phyloP scores from a whole-genome alignment of 2,888 invertebrate genomes.

The Theretra japonica region DNA sequence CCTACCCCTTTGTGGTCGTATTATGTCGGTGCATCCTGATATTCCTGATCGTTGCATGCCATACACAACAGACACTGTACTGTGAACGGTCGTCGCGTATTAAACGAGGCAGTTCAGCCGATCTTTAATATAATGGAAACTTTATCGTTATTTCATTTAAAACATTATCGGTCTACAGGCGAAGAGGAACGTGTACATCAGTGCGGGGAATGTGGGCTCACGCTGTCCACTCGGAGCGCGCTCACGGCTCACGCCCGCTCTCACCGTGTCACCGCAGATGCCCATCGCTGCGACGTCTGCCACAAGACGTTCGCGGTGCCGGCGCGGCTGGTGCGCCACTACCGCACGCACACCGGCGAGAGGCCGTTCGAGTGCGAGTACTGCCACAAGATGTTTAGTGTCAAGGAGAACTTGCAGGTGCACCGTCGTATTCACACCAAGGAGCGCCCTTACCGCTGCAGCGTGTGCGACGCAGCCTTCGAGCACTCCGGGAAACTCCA shows the following conservation, averaged over 20 bases:
- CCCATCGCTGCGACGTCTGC: constrained; percentile 95
- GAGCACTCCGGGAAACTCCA: constrained; percentile 96
- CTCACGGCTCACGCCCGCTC: constrained; percentile 89
- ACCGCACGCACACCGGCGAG: constrained; percentile 95
- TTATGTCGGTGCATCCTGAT: constrained; percentile 78
- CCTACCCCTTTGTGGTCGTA: constrained; percentile 62
- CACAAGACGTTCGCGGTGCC: constrained; percentile 96
- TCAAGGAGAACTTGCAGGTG: constrained; percentile 96
- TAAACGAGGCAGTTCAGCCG: constrained; percentile 40
- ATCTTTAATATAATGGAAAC: constrained; percentile 53
- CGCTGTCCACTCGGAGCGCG: constrained; percentile 90
- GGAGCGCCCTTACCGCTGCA: constrained; percentile 95
- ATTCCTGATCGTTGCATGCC: constrained; percentile 78
- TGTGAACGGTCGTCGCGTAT: constrained; percentile 70
- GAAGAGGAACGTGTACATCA: constrained; percentile 79
- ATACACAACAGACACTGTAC: constrained; percentile 76
- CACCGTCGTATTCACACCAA: constrained; percentile 96
- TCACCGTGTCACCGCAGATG: constrained; percentile 85
- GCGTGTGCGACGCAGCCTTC: constrained; percentile 94
- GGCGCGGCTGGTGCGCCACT: constrained; percentile 92
- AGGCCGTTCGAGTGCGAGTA: constrained; percentile 96
- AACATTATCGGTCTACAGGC: constrained; percentile 75
- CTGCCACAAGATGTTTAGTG: constrained; percentile 96
- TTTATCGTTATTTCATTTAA: constrained; percentile 55
- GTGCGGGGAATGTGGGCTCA: constrained; percentile 90